Conservation (phyloP, 2,113 vertebrate species). For the Corvus cornix region DNA sequence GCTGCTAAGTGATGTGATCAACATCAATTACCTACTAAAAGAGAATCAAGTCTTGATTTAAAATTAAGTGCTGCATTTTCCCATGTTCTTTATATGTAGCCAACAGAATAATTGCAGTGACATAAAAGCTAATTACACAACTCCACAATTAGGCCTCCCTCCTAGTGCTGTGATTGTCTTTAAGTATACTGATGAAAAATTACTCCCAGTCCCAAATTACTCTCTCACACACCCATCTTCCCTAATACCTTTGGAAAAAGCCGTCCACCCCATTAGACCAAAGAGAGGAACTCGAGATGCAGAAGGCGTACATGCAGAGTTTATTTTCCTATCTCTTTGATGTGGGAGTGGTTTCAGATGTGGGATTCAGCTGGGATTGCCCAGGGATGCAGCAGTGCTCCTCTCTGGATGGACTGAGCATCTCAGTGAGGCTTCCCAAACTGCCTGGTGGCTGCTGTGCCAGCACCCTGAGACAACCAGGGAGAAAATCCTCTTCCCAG, state of each 20-base stretch:
- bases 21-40: constrained; percentile 78
- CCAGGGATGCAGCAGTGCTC: not conserved
- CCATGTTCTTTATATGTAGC: constrained; percentile 72
- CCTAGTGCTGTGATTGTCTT: constrained; percentile 58
- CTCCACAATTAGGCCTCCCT: constrained; percentile 68
- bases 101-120: constrained; percentile 71
- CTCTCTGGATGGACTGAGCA: not conserved
- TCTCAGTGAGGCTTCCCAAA: not conserved
- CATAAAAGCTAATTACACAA: constrained; percentile 72
- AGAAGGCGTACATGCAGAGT: not conserved
- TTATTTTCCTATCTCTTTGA: not conserved
- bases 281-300: not conserved
- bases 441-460: not conserved
- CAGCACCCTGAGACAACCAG: not conserved
- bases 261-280: not conserved
- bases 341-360: not conserved
- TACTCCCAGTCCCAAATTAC: constrained; percentile 14
- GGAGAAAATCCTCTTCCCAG: not conserved
- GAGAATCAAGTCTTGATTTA: constrained; percentile 75
- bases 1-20: constrained; percentile 76
- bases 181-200: constrained; percentile 62
- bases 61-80: constrained; percentile 73
- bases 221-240: constrained; percentile 5
- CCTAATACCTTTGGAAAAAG: constrained; percentile 4
- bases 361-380: not conserved